Percentiles rank a stretch among this genome's conserved stretches.
phyloP scores from a whole-genome alignment of 1,140 invertebrate genomes.

The Macrosteles quadrilineatus region DNA sequence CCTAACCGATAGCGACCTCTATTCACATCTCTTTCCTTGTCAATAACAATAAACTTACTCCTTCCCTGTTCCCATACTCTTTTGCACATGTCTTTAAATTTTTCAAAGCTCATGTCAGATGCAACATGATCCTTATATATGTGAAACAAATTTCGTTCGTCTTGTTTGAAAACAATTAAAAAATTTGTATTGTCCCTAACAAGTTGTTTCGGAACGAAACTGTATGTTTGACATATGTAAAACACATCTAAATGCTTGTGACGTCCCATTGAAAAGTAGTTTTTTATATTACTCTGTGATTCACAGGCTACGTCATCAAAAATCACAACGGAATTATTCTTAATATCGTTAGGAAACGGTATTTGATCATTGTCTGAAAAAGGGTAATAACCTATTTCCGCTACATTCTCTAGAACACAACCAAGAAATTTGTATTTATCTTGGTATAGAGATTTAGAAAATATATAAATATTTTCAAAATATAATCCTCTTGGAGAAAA shows the following conservation, averaged over 20 bases:
- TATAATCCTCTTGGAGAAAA: constrained; percentile 44
- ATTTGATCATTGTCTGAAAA: constrained; percentile 44
- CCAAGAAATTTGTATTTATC: constrained; percentile 46
- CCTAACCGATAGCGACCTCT: constrained; percentile 38
- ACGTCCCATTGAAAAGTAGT: constrained; percentile 49
- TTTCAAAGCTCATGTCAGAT: constrained; percentile 18
- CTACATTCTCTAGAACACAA: constrained; percentile 41
- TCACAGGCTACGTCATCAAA: constrained; percentile 50
- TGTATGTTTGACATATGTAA: constrained; percentile 50
- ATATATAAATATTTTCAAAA: constrained; percentile 50
- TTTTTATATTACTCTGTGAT: constrained; percentile 46
- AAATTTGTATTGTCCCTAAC: constrained; percentile 51
- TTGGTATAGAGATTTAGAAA: constrained; percentile 49
- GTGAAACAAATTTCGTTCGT: constrained; percentile 51
- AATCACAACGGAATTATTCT: constrained; percentile 46
- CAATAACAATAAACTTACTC: constrained; percentile 47
- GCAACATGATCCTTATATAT: constrained; percentile 49
- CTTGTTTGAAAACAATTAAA: constrained; percentile 51
- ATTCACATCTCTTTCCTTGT: constrained; percentile 49
- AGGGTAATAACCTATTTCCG: constrained; percentile 41
- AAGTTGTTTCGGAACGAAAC: constrained; percentile 50
- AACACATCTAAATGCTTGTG: constrained; percentile 47
- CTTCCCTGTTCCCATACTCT: constrained; percentile 46
- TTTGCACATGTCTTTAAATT: constrained; percentile 24
- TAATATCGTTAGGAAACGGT: constrained; percentile 39